phyloP scores from a whole-genome alignment of 2,888 invertebrate species.

The Mylabris sibirica region DNA sequence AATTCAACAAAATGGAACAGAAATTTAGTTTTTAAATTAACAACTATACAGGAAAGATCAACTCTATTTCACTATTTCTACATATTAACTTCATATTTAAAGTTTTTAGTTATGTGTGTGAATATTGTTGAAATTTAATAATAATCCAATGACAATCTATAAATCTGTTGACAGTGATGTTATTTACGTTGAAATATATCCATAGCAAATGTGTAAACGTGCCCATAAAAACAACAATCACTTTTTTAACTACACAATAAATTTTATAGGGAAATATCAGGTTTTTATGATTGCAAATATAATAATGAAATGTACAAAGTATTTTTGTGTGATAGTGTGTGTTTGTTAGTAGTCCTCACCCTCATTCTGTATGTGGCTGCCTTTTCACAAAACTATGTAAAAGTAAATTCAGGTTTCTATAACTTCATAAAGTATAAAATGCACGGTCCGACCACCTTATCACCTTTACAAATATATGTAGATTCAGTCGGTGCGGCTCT shows the following conservation, averaged over 20 bases:
- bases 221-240: conserved; percentile 48
- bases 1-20: conserved; percentile 8
- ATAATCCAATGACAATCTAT: conserved; percentile 31
- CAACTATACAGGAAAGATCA: background rate
- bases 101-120: background rate
- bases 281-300: conserved; percentile 36
- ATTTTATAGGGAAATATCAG: conserved; percentile 51
- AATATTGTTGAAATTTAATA: background rate
- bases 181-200: conserved; percentile 41
- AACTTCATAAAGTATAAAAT: conserved; percentile 53
- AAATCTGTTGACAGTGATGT: conserved; percentile 48
- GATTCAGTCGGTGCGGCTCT: conserved; percentile 53
- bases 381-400: background rate
- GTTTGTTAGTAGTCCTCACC: conserved; percentile 20
- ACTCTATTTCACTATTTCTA: background rate
- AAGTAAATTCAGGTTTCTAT: conserved; percentile 34
- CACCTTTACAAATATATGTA: conserved; percentile 59
- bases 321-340: conserved; percentile 26
- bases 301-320: conserved; percentile 39
- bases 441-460: conserved; percentile 44
- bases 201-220: conserved; percentile 49
- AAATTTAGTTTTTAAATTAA: background rate
- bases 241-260: conserved; percentile 52
- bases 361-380: conserved; percentile 25
- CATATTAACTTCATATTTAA: background rate